Base-by-base conservation (phyloP, 1,140 invertebrate genomes). In the Zaprionus ghesquierei region DNA sequence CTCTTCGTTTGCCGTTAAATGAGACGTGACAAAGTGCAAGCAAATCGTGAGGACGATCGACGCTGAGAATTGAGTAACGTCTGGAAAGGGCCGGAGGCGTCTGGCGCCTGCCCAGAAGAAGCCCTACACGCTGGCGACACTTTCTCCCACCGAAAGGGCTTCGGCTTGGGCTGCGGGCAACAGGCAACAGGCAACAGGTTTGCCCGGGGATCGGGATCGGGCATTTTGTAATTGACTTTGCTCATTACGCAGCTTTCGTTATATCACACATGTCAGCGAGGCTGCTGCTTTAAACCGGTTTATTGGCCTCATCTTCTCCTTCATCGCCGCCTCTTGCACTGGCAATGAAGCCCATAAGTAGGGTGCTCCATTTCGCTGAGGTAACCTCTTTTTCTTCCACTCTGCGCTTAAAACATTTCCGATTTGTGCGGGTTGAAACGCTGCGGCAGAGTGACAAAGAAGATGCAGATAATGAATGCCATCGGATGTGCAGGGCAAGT, bases 1-100 rank as follows among this genome's bases (percentile, higher is more conserved):
- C 29, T 29, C 31, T 65, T 35, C 46, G n/a, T 12, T 27, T 41
- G 18, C 44, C 65, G 82, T 84, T 87, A 82, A 87, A 89, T 87
- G 82, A 89, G 79, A 77, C 82, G 82, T 87, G 79, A 89, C 82
- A 79, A 89, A 87, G 79, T 76, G 71, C 75, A 79, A 70, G 75
- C 65, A 71, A 77, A 76, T 60, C 79, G 79, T 69, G 53, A n/a
- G n/a, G n/a, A 58, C n/a, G 50, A 63, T 38, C 55, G 41, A 29
- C 25, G 20, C 20, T 10, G 29, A 33, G 38, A 58, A 56, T 62
- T 10, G 38, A 27, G 41, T 49, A 38, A 49, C 64, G 58, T 10
- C 27, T 50, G 27, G n/a, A n/a, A n/a, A n/a, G 66, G 31, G 44
- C 27, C 38, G 63, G 18, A n/a, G n/a, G 27, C 3, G 59, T 69